A percentile compares a stretch with the other conserved stretches of the same genome.
These are phyloP conservation scores for Hylaea fasciaria DNA, from an alignment of 2,888 invertebrate genomes.

Conservation along the genomic window DNA sequence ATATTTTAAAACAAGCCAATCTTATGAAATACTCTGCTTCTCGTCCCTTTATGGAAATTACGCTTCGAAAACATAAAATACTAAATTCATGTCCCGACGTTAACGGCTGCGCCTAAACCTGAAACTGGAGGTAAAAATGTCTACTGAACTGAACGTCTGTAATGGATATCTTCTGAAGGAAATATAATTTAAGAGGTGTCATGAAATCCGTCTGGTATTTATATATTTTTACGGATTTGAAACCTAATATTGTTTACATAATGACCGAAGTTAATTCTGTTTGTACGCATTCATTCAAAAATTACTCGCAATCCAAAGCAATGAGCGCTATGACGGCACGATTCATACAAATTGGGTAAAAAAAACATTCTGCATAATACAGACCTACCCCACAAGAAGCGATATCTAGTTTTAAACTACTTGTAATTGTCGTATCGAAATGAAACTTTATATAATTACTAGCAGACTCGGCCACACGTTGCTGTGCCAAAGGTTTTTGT, in stretches of 20 bases:
- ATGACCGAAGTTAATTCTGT: not conserved
- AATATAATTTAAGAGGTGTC: not conserved
- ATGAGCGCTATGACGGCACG: too few relatives aligned
- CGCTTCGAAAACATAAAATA: constrained; percentile 18
- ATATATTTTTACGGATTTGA: not conserved
- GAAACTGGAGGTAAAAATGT: constrained; percentile 6
- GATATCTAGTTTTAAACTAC: too few relatives aligned
- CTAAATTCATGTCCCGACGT: constrained; percentile 11
- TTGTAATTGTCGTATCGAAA: too few relatives aligned
- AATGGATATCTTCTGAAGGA: not conserved
- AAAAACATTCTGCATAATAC: too few relatives aligned
- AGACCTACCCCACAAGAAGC: too few relatives aligned
- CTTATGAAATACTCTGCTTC: not conserved
- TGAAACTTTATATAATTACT: too few relatives aligned
- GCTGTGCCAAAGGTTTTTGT: too few relatives aligned
- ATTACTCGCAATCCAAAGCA: too few relatives aligned
- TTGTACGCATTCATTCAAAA: too few relatives aligned
- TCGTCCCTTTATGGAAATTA: constrained; percentile 14
- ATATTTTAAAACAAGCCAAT: not conserved
- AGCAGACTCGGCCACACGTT: too few relatives aligned
- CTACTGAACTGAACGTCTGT: constrained; percentile 1
- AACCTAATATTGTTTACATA: not conserved
- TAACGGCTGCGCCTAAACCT: not conserved
- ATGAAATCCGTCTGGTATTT: constrained; percentile 2
- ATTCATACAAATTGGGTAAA: too few relatives aligned